Base-by-base conservation (phyloP, 1,140 invertebrate genomes). In the Popillia japonica region DNA sequence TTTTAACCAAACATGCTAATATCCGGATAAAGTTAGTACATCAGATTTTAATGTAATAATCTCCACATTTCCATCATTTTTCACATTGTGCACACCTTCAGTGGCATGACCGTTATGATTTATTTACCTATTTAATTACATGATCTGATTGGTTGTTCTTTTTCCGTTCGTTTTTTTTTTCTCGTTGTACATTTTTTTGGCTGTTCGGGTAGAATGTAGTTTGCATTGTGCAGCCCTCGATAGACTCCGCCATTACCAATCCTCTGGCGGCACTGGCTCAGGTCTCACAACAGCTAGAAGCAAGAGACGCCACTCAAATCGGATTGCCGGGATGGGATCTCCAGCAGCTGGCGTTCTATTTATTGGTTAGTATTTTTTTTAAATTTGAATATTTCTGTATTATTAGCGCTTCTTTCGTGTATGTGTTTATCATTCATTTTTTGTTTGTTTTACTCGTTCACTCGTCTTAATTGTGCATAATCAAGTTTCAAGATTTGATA, bases 311-410 rank as follows among this genome's bases (percentile, higher is more conserved):
- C 82, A 82, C 87, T 84, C 84, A 88, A 83, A 84, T 90, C 42
- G 89, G 89, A 79, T 87, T 90, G 83, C 90, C 90, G 82, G 89
- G 89, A 81, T 93, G 92, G 92, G 92, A 93, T 84, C 88, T 93
- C 80, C 92, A 93, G 83, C 92, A 93, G 84, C 87, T 93, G 80
- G 92, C 92, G 81, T 92, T 93, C 88, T 93, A 93, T 86, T 87
- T 92, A 78, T 84, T 93, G 90, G 92, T 93, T 84, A 90, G 92
- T 91, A 81, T 68, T n/a, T 17, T 14, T 76, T 23, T 55, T 34
- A 2, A 34, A 34, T 55, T 55, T 55, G 6, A n/a, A n/a, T 44
- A 44, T 14, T 44, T 17, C 17, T 40, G 34, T 41, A 34, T 42
- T 76, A 40, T 72, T 78, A 55, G 17, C 72, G 59, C n/a, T 75